These are phyloP conservation scores for Holothuria glaberrima DNA, from an alignment of 35 echinoderm and acorn worm genomes.

Conservation along the genomic window DNA sequence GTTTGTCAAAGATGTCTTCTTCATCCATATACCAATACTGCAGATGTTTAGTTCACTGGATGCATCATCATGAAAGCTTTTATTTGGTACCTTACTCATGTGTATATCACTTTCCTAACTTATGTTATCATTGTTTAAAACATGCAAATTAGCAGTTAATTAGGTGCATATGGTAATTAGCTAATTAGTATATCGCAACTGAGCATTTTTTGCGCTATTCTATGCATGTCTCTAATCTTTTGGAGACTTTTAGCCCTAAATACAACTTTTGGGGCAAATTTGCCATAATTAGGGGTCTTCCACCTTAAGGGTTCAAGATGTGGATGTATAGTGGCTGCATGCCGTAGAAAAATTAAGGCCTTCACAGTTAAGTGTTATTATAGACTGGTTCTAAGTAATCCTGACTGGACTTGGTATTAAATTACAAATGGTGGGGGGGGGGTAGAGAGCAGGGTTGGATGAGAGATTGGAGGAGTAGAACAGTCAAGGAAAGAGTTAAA, in stretches of 20 bases:
- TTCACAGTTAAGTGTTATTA: no score
- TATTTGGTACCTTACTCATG: conserved; percentile 18
- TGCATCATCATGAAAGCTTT: conserved; percentile 18
- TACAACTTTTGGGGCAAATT: neutral
- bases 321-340: no score
- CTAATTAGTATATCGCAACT: conserved; percentile 7
- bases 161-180: neutral
- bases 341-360: no score
- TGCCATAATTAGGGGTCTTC: neutral
- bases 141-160: neutral
- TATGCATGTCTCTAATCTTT: neutral
- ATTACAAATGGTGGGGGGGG: no score
- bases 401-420: no score
- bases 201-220: neutral
- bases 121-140: conserved; percentile 15
- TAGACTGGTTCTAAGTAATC: no score
- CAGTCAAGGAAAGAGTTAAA: no score
- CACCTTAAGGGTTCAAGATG: no score
- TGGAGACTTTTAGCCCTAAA: neutral
- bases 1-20: conserved; percentile 23
- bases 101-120: neutral
- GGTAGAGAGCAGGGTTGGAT: no score
- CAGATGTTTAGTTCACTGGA: conserved; percentile 28
- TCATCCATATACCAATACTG: neutral
- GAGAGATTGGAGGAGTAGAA: no score